phyloP scores from a whole-genome alignment of 1,140 invertebrate genomes.

The Venturia canescens region DNA sequence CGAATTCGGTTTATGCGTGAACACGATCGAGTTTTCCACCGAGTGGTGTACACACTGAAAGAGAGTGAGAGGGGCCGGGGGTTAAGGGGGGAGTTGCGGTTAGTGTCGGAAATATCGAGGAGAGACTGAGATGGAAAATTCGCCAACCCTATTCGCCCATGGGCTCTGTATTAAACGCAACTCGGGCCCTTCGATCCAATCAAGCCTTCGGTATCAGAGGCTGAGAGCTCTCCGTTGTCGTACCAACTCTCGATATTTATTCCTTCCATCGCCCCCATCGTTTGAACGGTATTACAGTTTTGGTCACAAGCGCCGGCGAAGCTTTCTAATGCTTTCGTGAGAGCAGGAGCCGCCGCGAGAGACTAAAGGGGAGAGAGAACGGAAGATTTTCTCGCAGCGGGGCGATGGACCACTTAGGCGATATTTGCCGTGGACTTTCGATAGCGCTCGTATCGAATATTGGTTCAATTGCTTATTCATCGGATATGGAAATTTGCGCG shows the following conservation, averaged over 20 bases:
- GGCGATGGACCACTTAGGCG: slow-evolving; percentile 48
- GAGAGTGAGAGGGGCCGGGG: background rate
- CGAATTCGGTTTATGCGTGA: slow-evolving; percentile 41
- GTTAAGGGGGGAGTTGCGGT: slow-evolving; percentile 1
- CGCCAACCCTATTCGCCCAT: background rate
- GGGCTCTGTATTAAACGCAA: slow-evolving; percentile 35
- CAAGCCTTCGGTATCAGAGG: background rate
- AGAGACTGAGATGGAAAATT: background rate
- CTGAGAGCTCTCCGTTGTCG: background rate
- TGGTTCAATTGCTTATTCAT: slow-evolving; percentile 50
- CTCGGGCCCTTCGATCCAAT: slow-evolving; percentile 37
- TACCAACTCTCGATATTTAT: slow-evolving; percentile 62
- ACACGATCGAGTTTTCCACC: slow-evolving; percentile 38
- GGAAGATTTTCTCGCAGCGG: slow-evolving; percentile 8
- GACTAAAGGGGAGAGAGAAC: slow-evolving; percentile 2
- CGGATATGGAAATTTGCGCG: slow-evolving; percentile 47
- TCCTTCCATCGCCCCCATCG: slow-evolving; percentile 60
- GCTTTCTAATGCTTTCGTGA: slow-evolving; percentile 58
- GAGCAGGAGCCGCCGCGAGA: background rate
- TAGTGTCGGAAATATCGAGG: background rate
- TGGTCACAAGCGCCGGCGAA: slow-evolving; percentile 52
- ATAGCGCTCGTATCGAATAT: slow-evolving; percentile 27
- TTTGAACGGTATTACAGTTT: slow-evolving; percentile 59
- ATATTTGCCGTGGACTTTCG: slow-evolving; percentile 50
- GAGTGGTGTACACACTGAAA: background rate